A percentile compares a stretch with the other conserved stretches of the same genome.
phyloP scores from a whole-genome alignment of 1,140 invertebrate genomes.

The Drosophila mojavensis region DNA sequence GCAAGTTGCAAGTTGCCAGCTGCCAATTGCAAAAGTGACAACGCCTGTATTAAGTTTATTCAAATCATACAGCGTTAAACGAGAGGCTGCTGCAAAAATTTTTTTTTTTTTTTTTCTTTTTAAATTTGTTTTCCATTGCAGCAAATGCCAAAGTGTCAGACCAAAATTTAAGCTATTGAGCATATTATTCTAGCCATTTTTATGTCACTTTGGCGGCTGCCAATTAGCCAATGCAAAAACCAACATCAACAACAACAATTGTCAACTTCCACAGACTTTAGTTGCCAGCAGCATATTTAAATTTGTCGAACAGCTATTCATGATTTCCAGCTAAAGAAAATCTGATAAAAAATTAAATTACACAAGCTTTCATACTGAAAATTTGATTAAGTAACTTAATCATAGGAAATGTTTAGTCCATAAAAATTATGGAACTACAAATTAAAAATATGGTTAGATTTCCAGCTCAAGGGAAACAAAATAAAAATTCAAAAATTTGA shows the following conservation, averaged over 20 bases:
- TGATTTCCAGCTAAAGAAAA: not conserved
- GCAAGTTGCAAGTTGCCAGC: conserved; percentile 11
- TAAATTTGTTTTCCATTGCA: no score
- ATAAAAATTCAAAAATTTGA: no score
- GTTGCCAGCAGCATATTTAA: not conserved
- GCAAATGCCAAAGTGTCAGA: conserved; percentile 63
- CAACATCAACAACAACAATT: conserved; percentile 50
- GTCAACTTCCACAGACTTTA: conserved; percentile 60
- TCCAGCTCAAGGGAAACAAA: no score
- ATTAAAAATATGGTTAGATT: no score
- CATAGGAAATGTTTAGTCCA: no score
- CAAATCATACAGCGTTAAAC: conserved; percentile 26
- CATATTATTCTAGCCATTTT: conserved; percentile 37
- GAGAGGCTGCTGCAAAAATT: conserved; percentile 32
- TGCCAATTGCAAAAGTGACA: conserved; percentile 7
- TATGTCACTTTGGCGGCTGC: conserved; percentile 70
- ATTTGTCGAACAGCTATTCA: not conserved
- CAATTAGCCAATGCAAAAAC: conserved; percentile 47
- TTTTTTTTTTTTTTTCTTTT: conserved; percentile 17
- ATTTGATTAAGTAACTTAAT: no score
- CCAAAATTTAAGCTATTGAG: conserved; percentile 14
- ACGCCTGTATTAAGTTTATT: conserved; percentile 37
- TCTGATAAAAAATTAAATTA: no score
- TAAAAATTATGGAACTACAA: no score
- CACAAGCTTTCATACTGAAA: no score